phyloP scores from a whole-genome alignment of 2,113 vertebrate genomes.

The Heterotis niloticus region DNA sequence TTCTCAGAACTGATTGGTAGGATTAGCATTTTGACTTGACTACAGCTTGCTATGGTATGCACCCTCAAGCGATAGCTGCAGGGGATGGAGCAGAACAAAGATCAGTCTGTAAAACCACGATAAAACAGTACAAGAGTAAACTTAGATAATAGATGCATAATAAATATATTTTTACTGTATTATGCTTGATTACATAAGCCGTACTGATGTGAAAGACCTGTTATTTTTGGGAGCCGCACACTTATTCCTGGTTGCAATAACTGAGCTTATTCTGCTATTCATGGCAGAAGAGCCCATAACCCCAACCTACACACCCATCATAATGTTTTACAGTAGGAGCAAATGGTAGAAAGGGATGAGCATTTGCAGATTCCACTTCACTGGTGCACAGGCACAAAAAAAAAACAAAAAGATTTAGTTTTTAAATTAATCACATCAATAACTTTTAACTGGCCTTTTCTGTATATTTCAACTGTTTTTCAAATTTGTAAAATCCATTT shows the following conservation, averaged over 20 bases:
- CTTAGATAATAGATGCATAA: not conserved
- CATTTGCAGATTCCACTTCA: too few species aligned
- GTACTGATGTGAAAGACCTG: conserved; percentile 17
- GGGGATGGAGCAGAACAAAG: not conserved
- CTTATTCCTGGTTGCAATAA: conserved; percentile 25
- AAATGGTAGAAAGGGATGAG: too few species aligned
- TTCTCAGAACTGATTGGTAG: not conserved
- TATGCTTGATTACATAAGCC: conserved; percentile 46
- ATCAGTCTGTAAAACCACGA: too few species aligned
- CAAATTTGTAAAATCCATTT: too few species aligned
- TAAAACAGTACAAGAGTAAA: not conserved
- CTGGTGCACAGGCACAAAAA: too few species aligned
- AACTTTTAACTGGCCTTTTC: too few species aligned
- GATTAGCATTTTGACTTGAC: not conserved
- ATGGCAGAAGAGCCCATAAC: conserved; percentile 33
- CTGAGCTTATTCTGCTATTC: conserved; percentile 58
- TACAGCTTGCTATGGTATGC: not conserved
- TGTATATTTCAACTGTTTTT: too few species aligned
- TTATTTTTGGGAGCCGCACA: conserved; percentile 60
- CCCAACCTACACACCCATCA: conserved; percentile 27
- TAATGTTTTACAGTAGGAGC: not conserved
- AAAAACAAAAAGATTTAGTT: too few species aligned
- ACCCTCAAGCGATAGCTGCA: not conserved
- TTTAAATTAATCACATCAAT: too few species aligned
- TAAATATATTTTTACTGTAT: not conserved